Evolutionary conservation across 2,113 vertebrate genomes (phyloP).

Genomic region (Protobothrops flavoviridis): DNA sequence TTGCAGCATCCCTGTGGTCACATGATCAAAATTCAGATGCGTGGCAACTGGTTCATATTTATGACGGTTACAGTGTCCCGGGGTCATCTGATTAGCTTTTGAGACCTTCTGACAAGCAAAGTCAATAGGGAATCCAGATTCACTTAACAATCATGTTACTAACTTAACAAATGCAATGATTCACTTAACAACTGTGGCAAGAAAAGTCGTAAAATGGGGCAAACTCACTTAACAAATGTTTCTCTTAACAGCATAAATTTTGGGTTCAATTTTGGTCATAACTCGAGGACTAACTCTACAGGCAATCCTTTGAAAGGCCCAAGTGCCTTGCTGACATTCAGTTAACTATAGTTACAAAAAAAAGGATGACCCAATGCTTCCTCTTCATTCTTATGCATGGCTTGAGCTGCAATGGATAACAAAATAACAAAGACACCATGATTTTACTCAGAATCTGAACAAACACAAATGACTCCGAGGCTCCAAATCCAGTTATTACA

Average conservation of each 20-base stretch:
- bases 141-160: no score
- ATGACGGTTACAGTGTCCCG: no score
- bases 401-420: background rate
- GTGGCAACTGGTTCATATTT: background rate
- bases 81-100: no score
- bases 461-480: slow-evolving; percentile 24
- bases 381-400: rapidly evolving
- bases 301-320: background rate
- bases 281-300: no score
- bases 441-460: slow-evolving; percentile 42
- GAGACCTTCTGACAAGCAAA: no score
- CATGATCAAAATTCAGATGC: background rate
- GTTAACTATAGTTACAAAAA: background rate
- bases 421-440: background rate
- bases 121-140: no score
- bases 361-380: background rate
- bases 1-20: background rate
- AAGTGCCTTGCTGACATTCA: background rate
- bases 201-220: no score
- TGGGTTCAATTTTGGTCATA: no score
- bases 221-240: no score
- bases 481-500: slow-evolving; percentile 6
- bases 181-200: no score
- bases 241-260: no score
- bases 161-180: no score